Evolutionary conservation across 2,113 vertebrate species (phyloP), one percentile per base, ranked within the genome.

Genomic region (Xerus inauris): DNA sequence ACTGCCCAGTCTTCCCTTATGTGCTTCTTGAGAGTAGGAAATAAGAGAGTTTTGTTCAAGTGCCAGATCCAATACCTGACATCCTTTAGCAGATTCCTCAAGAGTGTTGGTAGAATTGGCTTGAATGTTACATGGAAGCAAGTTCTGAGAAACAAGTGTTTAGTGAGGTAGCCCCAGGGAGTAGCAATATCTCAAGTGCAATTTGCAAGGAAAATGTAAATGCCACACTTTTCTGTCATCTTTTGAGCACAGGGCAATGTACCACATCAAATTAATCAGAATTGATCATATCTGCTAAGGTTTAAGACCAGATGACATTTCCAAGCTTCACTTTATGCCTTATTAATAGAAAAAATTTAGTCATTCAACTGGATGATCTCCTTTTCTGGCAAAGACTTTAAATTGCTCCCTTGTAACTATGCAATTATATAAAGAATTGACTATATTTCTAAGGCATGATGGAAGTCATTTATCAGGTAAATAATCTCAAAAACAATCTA

Each of bases 391-490:
- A 94, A 88, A 94, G 76, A 67, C 47, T 91, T 95, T 91, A 94
- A 88, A 96, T 94, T 87, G 69, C 75, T 97, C 96, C 71, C 65
- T 97, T 98, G 95, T 97, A 96, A 51, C 38, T 9, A 32, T 54
- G 83, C 80, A 95, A 59, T 97, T 96, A 96, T 76, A 87, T 90
- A 89, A 98, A 97, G 79, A 67, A 96, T 91, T 96, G 85, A 20
- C 85, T 96, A n/a, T 85, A 95, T 77, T 95, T 83, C 90, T 76
- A 51, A 59, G 49, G 38, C 73, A 59, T 83, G 94, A 95, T 92
- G 80, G 96, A 95, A 94, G 42, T 89, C 86, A 97, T 96, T 97
- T 96, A 89, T 98, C 95, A 97, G 87, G 45, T 97, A 97, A 96
- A 97, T 93, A 98, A 98, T 97, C 95, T 94, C 3, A 6, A 92